phyloP scores from a whole-genome alignment of 2,797 vertebrate genomes.

The Ispidina lecontei region DNA sequence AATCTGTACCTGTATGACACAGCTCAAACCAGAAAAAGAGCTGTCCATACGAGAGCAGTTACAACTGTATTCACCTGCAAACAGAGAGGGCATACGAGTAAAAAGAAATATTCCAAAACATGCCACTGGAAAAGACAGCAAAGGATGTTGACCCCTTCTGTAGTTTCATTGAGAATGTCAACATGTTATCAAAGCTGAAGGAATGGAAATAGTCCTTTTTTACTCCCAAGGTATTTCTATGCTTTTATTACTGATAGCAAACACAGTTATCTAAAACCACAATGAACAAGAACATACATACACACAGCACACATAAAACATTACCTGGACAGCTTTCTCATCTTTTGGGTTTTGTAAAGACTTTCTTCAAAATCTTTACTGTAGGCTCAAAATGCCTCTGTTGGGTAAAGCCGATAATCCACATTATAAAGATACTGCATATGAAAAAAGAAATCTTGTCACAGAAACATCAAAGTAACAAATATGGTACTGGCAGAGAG shows the following conservation, averaged over 20 bases:
- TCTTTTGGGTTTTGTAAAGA: neutral
- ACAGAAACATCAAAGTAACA: neutral
- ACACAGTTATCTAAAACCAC: neutral
- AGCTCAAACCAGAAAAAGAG: constrained; percentile 21
- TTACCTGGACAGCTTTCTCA: neutral
- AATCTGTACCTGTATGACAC: neutral
- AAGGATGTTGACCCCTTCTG: constrained; percentile 30
- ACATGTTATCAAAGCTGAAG: constrained; percentile 10
- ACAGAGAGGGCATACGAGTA: neutral
- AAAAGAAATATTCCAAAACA: constrained; percentile 33
- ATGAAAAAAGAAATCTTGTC: neutral
- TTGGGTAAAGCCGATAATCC: neutral
- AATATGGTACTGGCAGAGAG: neutral
- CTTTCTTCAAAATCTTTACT: neutral
- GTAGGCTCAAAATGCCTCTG: neutral
- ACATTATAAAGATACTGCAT: neutral
- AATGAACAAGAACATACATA: neutral
- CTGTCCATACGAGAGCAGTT: constrained; percentile 17
- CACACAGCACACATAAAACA: neutral
- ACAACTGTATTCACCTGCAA: constrained; percentile 16
- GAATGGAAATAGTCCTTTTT: neutral
- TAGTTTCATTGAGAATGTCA: constrained; percentile 30
- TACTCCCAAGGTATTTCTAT: neutral
- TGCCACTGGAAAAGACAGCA: constrained; percentile 20
- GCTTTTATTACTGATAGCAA: neutral